Base-by-base conservation (phyloP, 2,113 vertebrate genomes). In the Seriola dumerili region DNA sequence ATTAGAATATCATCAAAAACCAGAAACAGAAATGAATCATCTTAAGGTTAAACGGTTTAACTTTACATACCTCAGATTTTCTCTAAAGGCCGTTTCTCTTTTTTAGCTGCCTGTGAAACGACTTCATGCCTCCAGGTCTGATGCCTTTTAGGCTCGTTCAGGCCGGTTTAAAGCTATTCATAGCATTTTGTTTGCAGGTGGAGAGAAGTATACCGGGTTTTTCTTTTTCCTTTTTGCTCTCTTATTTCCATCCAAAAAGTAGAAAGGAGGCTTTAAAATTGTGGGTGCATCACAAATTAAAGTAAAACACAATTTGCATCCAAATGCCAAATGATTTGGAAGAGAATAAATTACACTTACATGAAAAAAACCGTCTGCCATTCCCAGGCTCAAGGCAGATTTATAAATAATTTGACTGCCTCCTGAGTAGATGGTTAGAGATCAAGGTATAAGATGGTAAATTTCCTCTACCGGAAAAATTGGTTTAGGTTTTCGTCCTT, bases 321-420 rank as follows among this genome's bases (percentile, higher is more conserved):
- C 44, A 9, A 55, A 85, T 72, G 78, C 69, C 52, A 72, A 84
- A 85, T 40, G 64, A 46, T 72, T 86, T 80, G 52, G 78, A 78
- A 57, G 40, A 36, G 17, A 87, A 82, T 87, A 75, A 78, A 86
- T 67, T 54, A 82, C 16, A 38, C 40, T 32, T 3, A 4, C 61
- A 78, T 81, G 55, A 78, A 75, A 75, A 64, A 29, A 63, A 63
- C 21, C 9, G 8, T 55, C 46, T 7, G 32, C 21, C 44, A 59
- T 76, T 65, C 3, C 14, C 19, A 67, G 40, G 3, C 57, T 17
- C 42, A 40, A 4, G 9, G 23, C 17, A 44, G 34, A 64, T 69
- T 81, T 69, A 36, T 79, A 79, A 78, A 81, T 36, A 77, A 54
- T 52, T 4, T 42, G 57, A 14, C 25, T 29, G 8, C 8, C 21